Percentiles rank a stretch among this genome's conserved stretches.
These are phyloP conservation scores for Saccostrea cuccullata DNA, from an alignment of 1,140 invertebrate genomes.

Conservation along the genomic window DNA sequence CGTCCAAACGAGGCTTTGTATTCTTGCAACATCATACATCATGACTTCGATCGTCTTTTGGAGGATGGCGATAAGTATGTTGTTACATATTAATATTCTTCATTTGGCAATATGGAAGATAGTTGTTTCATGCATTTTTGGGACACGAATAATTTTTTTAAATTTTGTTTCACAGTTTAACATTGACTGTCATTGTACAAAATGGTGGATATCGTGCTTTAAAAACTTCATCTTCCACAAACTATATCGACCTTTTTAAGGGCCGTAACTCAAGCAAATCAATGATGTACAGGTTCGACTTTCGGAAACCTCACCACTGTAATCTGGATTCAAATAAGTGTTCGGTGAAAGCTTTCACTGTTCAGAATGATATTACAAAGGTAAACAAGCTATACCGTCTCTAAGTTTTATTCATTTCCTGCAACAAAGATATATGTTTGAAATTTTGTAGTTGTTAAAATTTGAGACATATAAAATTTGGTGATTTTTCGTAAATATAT, in stretches of 20 bases:
- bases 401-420: too few relatives aligned
- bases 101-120: not conserved
- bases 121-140: too few relatives aligned
- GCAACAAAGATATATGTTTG: too few relatives aligned
- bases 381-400: too few relatives aligned
- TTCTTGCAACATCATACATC: conserved; percentile 23
- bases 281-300: conserved; percentile 49
- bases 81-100: not conserved
- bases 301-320: conserved; percentile 44
- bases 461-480: too few relatives aligned
- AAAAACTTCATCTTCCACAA: too few relatives aligned
- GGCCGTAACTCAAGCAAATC: conserved; percentile 12
- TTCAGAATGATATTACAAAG: not conserved
- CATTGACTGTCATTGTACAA: not conserved
- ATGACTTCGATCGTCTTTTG: not conserved
- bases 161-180: conserved; percentile 14
- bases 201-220: conserved; percentile 14
- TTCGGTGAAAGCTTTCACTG: not conserved
- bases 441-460: too few relatives aligned
- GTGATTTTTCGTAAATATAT: too few relatives aligned
- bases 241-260: not conserved
- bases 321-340: not conserved
- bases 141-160: too few relatives aligned
- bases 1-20: not conserved
- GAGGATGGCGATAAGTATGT: conserved; percentile 45